A percentile compares a stretch with the other conserved stretches of the same genome.
phyloP scores from a whole-genome alignment of 2,113 vertebrate genomes.

The Sclerurus mexicanus region DNA sequence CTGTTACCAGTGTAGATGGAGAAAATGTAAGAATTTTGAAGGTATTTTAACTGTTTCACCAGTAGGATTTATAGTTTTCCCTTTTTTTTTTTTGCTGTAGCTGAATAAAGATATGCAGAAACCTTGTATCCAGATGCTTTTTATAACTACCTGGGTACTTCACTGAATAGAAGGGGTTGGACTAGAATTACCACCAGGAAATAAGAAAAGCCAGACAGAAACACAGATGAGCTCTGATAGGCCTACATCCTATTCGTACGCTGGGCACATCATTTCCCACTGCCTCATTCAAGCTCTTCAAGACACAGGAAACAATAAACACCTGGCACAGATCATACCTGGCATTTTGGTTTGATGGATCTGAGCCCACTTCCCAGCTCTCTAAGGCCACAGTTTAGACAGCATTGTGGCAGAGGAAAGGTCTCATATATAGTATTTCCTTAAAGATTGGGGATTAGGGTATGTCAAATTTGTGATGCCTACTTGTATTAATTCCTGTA shows the following conservation, averaged over 20 bases:
- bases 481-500: neutral
- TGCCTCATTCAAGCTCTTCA: neutral
- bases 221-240: accelerated
- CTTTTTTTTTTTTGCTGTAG: neutral
- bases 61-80: neutral
- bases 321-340: neutral
- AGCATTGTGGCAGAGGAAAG: neutral
- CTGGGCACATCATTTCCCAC: neutral
- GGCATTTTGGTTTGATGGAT: neutral
- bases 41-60: neutral
- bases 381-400: neutral
- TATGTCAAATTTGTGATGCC: neutral
- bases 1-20: neutral
- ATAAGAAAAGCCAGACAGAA: neutral
- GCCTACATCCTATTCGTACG: neutral
- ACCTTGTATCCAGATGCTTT: neutral
- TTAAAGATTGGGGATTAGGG: neutral
- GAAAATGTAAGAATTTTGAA: neutral
- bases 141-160: neutral
- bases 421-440: neutral
- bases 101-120: neutral
- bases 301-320: neutral
- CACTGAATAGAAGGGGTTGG: neutral
- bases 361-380: neutral
- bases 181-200: neutral